Percentiles rank a stretch among this genome's conserved stretches.
Conservation (phyloP, 2,113 vertebrate genomes). For the Steatornis caripensis region DNA sequence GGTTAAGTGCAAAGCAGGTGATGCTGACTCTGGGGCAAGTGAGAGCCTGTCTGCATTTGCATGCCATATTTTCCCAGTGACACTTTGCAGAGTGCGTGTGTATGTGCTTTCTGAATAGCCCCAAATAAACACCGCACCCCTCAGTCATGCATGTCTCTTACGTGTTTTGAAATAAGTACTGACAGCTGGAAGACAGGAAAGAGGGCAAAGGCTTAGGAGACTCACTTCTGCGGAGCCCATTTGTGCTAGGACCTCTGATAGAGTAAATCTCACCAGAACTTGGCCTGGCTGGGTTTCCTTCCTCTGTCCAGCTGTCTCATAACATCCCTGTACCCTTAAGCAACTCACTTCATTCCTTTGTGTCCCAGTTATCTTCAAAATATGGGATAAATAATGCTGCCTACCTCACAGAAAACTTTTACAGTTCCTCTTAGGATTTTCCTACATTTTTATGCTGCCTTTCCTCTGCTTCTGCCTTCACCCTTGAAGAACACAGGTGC, state of each 20-base stretch:
- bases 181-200: background rate
- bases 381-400: background rate
- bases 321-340: background rate
- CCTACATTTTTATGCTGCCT: background rate
- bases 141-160: background rate
- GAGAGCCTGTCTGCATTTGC: background rate
- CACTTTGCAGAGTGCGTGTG: background rate
- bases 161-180: background rate
- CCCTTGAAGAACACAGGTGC: background rate
- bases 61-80: slow-evolving; percentile 4
- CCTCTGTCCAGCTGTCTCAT: background rate
- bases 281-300: background rate
- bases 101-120: background rate
- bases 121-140: background rate
- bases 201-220: background rate
- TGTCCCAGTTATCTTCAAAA: background rate
- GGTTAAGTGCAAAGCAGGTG: slow-evolving; percentile 5
- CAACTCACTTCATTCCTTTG: background rate
- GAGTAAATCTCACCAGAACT: background rate
- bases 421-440: background rate
- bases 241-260: background rate
- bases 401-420: background rate
- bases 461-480: background rate
- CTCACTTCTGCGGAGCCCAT: background rate
- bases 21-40: background rate